Conservation (phyloP, 2,113 vertebrate genomes). For the Garra rufa region DNA sequence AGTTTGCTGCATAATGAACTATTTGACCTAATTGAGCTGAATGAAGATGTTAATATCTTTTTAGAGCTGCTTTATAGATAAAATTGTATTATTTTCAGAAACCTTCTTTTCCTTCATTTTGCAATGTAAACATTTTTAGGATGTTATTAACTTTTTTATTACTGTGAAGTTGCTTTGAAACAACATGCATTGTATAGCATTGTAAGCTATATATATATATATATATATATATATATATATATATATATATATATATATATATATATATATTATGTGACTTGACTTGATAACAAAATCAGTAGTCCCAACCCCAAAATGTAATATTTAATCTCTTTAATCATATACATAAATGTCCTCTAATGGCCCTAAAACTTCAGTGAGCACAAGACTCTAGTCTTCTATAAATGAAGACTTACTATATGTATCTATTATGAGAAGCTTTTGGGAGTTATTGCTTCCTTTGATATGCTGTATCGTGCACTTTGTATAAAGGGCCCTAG, state of each 20-base stretch:
- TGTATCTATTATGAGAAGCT: slow-evolving; percentile 31
- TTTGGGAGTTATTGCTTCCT: slow-evolving; percentile 19
- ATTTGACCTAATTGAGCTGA: neutral
- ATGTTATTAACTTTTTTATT: neutral
- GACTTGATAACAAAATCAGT: neutral
- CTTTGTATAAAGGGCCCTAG: slow-evolving; percentile 25
- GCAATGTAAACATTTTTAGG: too few relatives aligned
- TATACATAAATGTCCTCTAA: neutral
- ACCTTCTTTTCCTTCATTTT: too few relatives aligned
- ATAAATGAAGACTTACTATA: slow-evolving; percentile 35
- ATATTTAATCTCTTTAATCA: neutral
- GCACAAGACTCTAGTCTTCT: neutral
- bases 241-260: too few relatives aligned
- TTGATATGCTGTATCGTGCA: slow-evolving; percentile 42
- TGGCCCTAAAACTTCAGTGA: neutral
- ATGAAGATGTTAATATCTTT: neutral
- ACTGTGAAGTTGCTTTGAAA: neutral
- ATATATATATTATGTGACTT: neutral
- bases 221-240: too few relatives aligned
- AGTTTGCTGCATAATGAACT: neutral
- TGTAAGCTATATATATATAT: neutral
- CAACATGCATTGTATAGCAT: neutral
- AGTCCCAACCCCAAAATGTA: neutral
- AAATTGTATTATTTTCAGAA: neutral
- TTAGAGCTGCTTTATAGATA: neutral